Base-by-base conservation (phyloP, 2,797 vertebrate genomes). In the Enteromius thamalakanensis region DNA sequence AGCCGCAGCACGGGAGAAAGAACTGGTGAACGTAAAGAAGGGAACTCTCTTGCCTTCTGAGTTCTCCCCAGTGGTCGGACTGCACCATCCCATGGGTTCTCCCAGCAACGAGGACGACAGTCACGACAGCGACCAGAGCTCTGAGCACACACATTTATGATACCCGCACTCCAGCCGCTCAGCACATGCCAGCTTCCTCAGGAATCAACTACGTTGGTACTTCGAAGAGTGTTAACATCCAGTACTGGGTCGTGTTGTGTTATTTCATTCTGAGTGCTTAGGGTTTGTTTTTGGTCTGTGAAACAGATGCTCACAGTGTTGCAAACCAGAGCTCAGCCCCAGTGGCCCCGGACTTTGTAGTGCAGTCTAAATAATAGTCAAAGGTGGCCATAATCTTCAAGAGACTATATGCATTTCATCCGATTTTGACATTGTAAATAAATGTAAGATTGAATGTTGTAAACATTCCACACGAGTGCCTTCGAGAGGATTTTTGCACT, bases 21-120 rank as follows among this genome's bases (percentile, higher is more conserved):
- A 97, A 94, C 94, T 96, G 90, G 95, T 95, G 85, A 96, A 96
- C n/a, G 95, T 96, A 91, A 96, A 96, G 92, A 97, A 97, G 85
- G 96, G 96, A 85, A 95, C 96, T 0, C 93, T 97, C 85, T 95
- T 96, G 51, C 96, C 96, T 0, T 96, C 96, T 0, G 96, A 97
- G 94, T 95, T 96, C 60, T 95, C 96, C 1, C 95, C 96, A 80
- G 94, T 96, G 0, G 92, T 95, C 3, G 92, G 94, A 78, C 93
- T 96, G 64, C 96, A 96, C 88, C 96, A 94, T 89, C 93, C 95
- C 0, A 93, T 93, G 90, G 95, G 95, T 91, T 96, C 96, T 14
- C 93, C 96, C 85, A 93, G 91, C 40, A 96, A 96, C 0, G 96
- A 97, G 72, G 87, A 88, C 2, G 96, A 97, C 92, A 97, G 96